Base-by-base conservation (phyloP, 2,888 invertebrate genomes). In the Drosophila setosimentum region DNA sequence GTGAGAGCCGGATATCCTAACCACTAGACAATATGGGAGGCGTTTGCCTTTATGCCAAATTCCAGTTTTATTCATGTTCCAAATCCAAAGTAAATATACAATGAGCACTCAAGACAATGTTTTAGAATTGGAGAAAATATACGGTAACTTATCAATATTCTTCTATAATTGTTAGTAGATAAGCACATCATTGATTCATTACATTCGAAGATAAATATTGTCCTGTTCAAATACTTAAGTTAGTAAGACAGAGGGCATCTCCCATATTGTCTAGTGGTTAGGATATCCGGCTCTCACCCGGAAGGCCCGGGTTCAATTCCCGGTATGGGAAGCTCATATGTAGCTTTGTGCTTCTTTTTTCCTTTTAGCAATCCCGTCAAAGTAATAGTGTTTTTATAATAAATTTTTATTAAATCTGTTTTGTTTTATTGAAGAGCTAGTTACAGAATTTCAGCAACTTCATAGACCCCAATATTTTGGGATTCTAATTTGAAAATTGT, bases 251-350 rank as follows among this genome's bases (percentile, higher is more conserved):
- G 0, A 0, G 0, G 0, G 0, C 42, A 80, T 63, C 49, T 93
- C 92, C 93, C 93, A 92, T 93, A 92, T 93, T 90, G 93, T 93
- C 93, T 93, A 93, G 93, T 93, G 93, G 93, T 90, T 93, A 93
- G 93, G 93, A 93, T 93, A 93, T 91, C 93, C 91, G 93, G 93
- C 93, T 93, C 90, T 93, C 93, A 93, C 92, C 93, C 92, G 91
- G 92, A 91, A 93, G 92, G 96, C 96, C 95, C 96, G 96, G 96
- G 96, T 96, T 96, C 96, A 96, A 96, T 96, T 96, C 95, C 96
- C 96, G 96, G 96, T 96, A 96, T 96, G 96, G 96, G 96, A 96
- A 92, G 21, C 5, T 27, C 4, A 10, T 0, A 1, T 24, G 18
- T 7, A 3, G 0, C 1, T 3, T 3, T 37, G 21, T 8, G 2